Percentiles rank a stretch among this genome's conserved stretches.
phyloP scores from a whole-genome alignment of 2,888 invertebrate genomes.

The Trissonchulus sp. region DNA sequence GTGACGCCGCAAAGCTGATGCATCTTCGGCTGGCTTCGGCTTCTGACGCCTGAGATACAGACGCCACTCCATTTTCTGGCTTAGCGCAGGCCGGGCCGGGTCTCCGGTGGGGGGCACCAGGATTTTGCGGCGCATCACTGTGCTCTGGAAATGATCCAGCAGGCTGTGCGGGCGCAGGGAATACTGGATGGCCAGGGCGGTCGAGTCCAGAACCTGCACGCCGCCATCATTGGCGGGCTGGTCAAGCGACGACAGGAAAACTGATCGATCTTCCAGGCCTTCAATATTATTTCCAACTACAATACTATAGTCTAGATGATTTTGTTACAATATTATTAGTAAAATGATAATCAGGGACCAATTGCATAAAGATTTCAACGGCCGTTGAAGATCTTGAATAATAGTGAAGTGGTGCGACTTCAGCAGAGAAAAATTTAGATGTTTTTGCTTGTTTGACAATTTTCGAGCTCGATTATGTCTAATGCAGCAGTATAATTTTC shows the following conservation, averaged over 20 bases:
- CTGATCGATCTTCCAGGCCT: not conserved
- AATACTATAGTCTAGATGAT: too few relatives aligned
- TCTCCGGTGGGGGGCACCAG: not conserved
- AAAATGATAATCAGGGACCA: too few relatives aligned
- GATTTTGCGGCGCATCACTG: slow-evolving; percentile 26
- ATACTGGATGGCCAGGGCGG: slow-evolving; percentile 10
- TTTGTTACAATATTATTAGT: too few relatives aligned
- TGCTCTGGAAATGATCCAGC: slow-evolving; percentile 16
- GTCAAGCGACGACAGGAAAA: not conserved
- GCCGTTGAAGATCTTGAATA: too few relatives aligned
- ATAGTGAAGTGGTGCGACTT: too few relatives aligned
- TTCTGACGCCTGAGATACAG: slow-evolving; percentile 69
- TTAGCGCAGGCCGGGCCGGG: slow-evolving; percentile 48
- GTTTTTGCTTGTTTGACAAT: too few relatives aligned
- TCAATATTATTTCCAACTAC: too few relatives aligned
- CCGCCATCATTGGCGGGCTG: too few relatives aligned
- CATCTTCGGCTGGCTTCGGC: not conserved
- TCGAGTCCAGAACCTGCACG: not conserved
- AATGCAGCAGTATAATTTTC: too few relatives aligned
- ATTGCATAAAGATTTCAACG: too few relatives aligned
- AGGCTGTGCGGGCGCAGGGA: slow-evolving; percentile 1
- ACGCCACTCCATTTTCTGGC: slow-evolving; percentile 90
- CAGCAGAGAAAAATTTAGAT: too few relatives aligned
- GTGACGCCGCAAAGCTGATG: slow-evolving; percentile 25
- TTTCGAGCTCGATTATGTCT: too few relatives aligned